These are phyloP conservation scores for Tiliqua scincoides DNA, from an alignment of 2,113 vertebrate species.

Conservation along the genomic window DNA sequence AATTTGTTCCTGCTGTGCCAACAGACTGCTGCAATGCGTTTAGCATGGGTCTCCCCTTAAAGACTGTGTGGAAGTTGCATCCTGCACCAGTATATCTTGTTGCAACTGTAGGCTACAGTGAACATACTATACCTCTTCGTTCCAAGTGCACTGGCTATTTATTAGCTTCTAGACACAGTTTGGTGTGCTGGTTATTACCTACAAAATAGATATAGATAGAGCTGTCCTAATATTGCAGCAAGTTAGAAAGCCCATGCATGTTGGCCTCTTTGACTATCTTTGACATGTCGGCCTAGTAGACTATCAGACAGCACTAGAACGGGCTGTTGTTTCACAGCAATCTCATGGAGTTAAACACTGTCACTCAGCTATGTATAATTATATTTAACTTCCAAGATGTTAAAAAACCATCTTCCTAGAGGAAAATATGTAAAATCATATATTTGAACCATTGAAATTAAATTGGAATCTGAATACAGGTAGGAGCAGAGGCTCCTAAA, in stretches of 20 bases:
- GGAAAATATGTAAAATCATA: not conserved
- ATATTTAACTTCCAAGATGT: not conserved
- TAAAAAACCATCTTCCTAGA: not conserved
- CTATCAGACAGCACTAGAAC: not conserved
- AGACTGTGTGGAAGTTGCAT: no score
- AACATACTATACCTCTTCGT: not conserved
- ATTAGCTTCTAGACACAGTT: not conserved
- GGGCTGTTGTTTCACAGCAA: not conserved
- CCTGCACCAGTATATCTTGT: not conserved
- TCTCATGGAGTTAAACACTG: not conserved
- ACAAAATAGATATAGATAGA: no score
- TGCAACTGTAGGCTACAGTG: not conserved
- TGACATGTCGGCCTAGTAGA: not conserved
- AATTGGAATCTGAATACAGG: slow-evolving; percentile 2
- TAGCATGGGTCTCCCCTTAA: no score
- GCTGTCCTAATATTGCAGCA: not conserved
- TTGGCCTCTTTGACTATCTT: no score
- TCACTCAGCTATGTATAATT: no score
- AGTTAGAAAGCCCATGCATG: not conserved
- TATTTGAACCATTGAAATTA: no score
- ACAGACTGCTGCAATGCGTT: no score
- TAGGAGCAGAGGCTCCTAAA: no score
- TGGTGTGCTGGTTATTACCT: no score
- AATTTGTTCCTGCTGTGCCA: no score
- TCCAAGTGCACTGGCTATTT: not conserved